Conservation (phyloP, 2,888 invertebrate genomes). For the Penaeus monodon region DNA sequence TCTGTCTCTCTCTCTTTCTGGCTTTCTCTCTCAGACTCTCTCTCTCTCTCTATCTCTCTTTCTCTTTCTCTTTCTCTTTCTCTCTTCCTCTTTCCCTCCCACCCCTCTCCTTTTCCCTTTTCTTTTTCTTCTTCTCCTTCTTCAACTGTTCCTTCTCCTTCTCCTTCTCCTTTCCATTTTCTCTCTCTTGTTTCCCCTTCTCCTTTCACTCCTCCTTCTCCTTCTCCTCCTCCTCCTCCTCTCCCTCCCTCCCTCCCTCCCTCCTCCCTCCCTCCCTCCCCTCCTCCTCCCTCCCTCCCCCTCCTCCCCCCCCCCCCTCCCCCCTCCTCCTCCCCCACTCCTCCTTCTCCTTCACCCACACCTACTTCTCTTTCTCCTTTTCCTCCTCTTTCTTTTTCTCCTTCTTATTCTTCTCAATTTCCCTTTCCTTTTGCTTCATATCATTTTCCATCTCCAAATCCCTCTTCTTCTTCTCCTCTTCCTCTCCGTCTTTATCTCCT, state of each 20-base stretch:
- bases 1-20: not conserved
- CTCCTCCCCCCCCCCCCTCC: not conserved
- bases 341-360: too few relatives aligned
- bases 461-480: not conserved
- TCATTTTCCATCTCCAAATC: too few relatives aligned
- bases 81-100: not conserved
- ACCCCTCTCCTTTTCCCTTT: not conserved
- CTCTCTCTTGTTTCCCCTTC: too few relatives aligned
- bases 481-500: not conserved
- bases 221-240: too few relatives aligned
- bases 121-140: not conserved
- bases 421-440: too few relatives aligned
- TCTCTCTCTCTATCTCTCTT: not conserved
- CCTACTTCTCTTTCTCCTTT: too few relatives aligned
- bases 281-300: too few relatives aligned
- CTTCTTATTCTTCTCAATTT: too few relatives aligned
- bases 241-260: too few relatives aligned
- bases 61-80: slow-evolving; percentile 1
- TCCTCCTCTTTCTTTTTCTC: accelerated
- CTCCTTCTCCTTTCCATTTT: not conserved
- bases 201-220: too few relatives aligned
- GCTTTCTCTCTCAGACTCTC: not conserved
- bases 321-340: not conserved
- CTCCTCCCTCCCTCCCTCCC: too few relatives aligned
- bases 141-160: not conserved